phyloP scores from a whole-genome alignment of 2,888 invertebrate species.

The Hypena proboscidalis region DNA sequence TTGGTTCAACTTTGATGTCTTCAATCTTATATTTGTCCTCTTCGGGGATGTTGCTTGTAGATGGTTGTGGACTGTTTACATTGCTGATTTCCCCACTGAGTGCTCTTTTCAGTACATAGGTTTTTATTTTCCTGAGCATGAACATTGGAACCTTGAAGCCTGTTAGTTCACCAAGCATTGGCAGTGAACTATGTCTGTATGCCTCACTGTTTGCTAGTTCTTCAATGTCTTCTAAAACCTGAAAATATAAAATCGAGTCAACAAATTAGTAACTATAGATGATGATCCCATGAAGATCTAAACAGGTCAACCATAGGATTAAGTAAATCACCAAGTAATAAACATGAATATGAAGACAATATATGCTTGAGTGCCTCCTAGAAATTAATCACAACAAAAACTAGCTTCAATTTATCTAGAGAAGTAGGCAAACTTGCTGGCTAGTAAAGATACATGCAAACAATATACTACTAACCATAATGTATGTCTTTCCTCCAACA shows the following conservation, averaged over 20 bases:
- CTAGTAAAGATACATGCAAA: no score
- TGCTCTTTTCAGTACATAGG: conserved; percentile 82
- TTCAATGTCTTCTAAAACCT: conserved; percentile 90
- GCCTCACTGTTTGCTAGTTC: conserved; percentile 90
- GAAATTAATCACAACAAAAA: no score
- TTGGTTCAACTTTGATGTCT: conserved; percentile 71
- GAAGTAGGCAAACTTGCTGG: no score
- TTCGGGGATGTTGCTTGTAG: conserved; percentile 63
- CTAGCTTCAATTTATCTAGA: no score
- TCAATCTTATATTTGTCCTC: conserved; percentile 68
- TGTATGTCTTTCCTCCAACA: conserved; percentile 91
- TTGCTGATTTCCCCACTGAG: conserved; percentile 65
- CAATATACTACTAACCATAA: conserved; percentile 87
- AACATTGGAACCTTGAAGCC: conserved; percentile 91
- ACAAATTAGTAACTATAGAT: background rate
- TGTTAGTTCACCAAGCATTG: conserved; percentile 88
- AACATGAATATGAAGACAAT: no score
- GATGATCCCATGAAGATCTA: background rate
- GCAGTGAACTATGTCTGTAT: conserved; percentile 87
- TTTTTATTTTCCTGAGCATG: conserved; percentile 90
- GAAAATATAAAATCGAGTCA: conserved; percentile 21
- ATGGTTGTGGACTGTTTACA: conserved; percentile 72
- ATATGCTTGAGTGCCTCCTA: no score
- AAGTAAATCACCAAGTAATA: no score
- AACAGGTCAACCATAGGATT: no score